Percentiles rank a stretch among this genome's conserved stretches.
Conservation (phyloP, 2,797 vertebrate species). For the Enteromius unitaeniatus region DNA sequence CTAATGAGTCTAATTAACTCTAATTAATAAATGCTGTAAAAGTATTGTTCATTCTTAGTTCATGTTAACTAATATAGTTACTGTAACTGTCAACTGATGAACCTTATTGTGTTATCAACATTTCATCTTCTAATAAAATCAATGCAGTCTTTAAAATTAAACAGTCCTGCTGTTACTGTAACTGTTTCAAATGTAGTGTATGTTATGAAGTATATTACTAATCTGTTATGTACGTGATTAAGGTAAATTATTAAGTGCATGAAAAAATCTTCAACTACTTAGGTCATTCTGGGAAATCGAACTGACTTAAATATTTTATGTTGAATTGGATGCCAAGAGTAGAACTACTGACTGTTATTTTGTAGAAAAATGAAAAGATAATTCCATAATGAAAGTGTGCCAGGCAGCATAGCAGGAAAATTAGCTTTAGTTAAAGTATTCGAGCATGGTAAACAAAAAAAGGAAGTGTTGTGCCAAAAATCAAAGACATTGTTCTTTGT, state of each 20-base stretch:
- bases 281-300: neutral
- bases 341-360: neutral
- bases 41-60: too few relatives aligned
- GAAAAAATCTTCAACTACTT: neutral
- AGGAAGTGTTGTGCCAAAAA: constrained; percentile 6
- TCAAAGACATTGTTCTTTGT: constrained; percentile 1
- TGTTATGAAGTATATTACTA: neutral
- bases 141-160: neutral
- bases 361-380: neutral
- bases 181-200: neutral
- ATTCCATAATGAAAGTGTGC: neutral
- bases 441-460: neutral
- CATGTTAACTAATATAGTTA: too few relatives aligned
- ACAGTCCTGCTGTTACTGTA: neutral
- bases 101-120: too few relatives aligned
- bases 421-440: constrained; percentile 9
- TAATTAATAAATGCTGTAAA: too few relatives aligned
- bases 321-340: neutral
- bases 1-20: too few relatives aligned
- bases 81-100: too few relatives aligned
- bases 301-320: neutral
- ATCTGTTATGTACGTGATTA: neutral
- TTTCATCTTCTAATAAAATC: neutral
- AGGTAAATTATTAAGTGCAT: neutral
- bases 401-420: neutral